Evolutionary conservation across 2,888 invertebrate genomes (phyloP).

Genomic region (Nemurella pictetii): DNA sequence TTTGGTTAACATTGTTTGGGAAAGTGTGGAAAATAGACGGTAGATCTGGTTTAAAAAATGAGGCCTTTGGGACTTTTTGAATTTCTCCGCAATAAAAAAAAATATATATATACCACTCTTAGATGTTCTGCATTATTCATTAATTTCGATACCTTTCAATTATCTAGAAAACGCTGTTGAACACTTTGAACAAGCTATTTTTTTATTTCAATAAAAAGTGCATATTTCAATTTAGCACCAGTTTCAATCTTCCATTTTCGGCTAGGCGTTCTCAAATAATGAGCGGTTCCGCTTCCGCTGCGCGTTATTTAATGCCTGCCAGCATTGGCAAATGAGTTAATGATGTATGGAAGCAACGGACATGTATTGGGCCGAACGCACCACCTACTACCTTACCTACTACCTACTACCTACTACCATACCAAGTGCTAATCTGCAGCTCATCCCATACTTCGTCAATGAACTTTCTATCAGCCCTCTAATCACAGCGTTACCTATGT

Average conservation of each 20-base stretch:
- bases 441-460: neutral
- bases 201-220: neutral
- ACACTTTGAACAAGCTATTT: too few species aligned
- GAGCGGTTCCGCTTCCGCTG: neutral
- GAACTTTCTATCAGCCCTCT: slow-evolving; percentile 10
- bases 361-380: too few species aligned
- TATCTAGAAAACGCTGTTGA: too few species aligned
- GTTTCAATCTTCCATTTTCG: neutral
- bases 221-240: neutral
- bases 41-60: neutral
- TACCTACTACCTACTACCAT: too few species aligned
- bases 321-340: neutral
- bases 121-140: too few species aligned
- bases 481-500: neutral
- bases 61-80: neutral
- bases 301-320: neutral
- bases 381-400: too few species aligned
- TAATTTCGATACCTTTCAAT: too few species aligned
- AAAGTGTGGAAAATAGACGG: neutral
- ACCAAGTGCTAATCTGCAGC: too few species aligned
- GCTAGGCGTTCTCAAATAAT: neutral
- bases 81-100: neutral
- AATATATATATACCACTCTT: neutral
- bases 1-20: neutral
- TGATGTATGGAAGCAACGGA: neutral